Evolutionary conservation across 1,140 invertebrate genomes (phyloP).

Genomic region (Periplaneta americana): DNA sequence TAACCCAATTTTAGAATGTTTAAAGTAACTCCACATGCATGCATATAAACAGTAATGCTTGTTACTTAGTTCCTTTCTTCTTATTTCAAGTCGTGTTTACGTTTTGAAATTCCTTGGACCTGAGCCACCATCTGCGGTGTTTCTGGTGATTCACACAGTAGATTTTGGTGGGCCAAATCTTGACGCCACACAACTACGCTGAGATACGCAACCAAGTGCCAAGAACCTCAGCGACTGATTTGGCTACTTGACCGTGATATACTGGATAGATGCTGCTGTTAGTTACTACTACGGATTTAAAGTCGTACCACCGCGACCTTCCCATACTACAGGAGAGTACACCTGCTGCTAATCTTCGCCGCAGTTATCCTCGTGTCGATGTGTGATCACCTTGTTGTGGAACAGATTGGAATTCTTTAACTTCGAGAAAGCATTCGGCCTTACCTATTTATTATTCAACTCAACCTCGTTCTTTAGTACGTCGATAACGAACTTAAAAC

Average conservation of each 20-base stretch:
- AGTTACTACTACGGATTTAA: not conserved
- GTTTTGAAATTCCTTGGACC: not conserved
- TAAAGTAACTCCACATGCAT: not conserved
- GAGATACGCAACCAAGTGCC: not conserved
- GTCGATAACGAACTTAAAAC: too few relatives aligned
- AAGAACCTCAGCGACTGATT: not conserved
- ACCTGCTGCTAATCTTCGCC: not conserved
- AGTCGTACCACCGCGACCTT: not conserved
- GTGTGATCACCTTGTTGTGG: too few relatives aligned
- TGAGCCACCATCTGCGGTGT: not conserved
- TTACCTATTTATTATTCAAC: too few relatives aligned
- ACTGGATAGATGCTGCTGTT: too few relatives aligned
- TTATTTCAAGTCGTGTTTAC: not conserved
- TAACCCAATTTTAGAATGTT: not conserved
- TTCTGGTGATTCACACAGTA: not conserved
- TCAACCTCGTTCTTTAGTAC: too few relatives aligned
- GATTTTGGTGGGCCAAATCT: not conserved
- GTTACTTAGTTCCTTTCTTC: not conserved
- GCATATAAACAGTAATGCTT: not conserved
- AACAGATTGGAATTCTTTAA: too few relatives aligned
- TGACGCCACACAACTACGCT: too few relatives aligned
- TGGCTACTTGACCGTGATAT: not conserved
- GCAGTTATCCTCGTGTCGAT: not conserved
- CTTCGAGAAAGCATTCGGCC: too few relatives aligned
- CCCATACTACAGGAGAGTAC: not conserved